These are phyloP conservation scores for Drosophila engyochracea DNA, from an alignment of 2,888 invertebrate genomes.

Conservation along the genomic window DNA sequence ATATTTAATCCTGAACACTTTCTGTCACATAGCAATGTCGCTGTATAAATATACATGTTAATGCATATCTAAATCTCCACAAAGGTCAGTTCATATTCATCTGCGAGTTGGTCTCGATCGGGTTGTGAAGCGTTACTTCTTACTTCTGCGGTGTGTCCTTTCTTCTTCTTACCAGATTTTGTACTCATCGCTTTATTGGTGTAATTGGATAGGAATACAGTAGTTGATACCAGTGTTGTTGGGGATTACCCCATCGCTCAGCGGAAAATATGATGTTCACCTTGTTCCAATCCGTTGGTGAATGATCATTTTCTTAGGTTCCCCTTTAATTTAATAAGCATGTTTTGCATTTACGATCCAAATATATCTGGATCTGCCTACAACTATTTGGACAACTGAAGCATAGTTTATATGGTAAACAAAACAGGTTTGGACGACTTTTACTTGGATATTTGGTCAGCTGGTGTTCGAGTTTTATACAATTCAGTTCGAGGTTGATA, in stretches of 20 bases:
- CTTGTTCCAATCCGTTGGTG: slow-evolving; percentile 1
- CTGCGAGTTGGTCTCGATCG: not conserved
- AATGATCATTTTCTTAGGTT: slow-evolving; percentile 15
- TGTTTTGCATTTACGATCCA: not conserved
- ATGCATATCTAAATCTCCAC: no score
- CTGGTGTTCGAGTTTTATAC: not conserved
- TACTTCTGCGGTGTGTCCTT: not conserved
- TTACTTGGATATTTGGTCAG: not conserved
- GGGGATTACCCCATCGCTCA: not conserved
- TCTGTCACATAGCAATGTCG: not conserved
- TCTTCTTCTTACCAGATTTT: not conserved
- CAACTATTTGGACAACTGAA: not conserved
- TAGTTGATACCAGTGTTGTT: not conserved
- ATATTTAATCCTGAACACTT: no score
- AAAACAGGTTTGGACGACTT: not conserved
- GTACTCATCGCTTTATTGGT: no score
- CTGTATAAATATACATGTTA: not conserved
- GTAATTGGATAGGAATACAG: not conserved
- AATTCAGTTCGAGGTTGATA: not conserved
- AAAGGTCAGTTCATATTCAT: not conserved
- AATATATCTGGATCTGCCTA: not conserved
- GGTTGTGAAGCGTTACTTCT: not conserved
- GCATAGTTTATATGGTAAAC: not conserved
- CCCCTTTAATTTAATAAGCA: not conserved
- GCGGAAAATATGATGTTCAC: slow-evolving; percentile 30